Evolutionary conservation across 2,113 vertebrate genomes (phyloP).

Genomic region (Egretta garzetta): DNA sequence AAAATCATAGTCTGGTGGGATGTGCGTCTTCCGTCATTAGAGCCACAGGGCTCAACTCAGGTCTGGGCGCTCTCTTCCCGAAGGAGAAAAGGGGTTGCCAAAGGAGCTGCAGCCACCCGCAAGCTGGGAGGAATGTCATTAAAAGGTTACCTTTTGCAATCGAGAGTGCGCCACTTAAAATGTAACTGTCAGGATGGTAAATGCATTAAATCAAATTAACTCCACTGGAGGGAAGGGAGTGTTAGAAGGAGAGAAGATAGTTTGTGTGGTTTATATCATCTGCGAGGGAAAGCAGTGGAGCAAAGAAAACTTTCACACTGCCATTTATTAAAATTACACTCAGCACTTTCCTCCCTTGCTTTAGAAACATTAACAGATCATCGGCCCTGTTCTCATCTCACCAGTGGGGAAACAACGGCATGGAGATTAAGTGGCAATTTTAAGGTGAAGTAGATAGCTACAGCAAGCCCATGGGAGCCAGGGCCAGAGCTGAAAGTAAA

Average conservation of each 20-base stretch:
- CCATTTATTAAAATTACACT: constrained; percentile 55
- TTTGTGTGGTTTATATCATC: not conserved
- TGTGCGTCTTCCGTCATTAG: not conserved
- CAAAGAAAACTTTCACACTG: not conserved
- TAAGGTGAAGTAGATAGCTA: not conserved
- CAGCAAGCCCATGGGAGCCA: not conserved
- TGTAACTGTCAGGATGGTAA: not conserved
- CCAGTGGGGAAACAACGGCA: not conserved
- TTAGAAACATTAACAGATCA: constrained; percentile 28
- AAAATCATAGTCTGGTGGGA: not conserved
- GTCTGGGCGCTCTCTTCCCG: not conserved
- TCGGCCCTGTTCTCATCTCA: not conserved
- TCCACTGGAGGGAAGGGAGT: not conserved
- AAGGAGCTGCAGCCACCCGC: not conserved
- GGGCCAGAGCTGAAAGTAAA: not conserved
- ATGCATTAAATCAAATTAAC: constrained; percentile 29
- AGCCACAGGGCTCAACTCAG: not conserved
- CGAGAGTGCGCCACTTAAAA: accelerated
- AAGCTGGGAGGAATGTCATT: not conserved
- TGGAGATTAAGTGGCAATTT: constrained; percentile 5
- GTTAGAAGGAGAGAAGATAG: not conserved
- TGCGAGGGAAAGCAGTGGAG: not conserved
- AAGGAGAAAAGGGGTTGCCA: not conserved
- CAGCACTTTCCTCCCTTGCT: not conserved
- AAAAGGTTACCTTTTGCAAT: not conserved